Evolutionary conservation across 2,113 vertebrate genomes (phyloP).

Genomic region (Corythornis vintsioides): DNA sequence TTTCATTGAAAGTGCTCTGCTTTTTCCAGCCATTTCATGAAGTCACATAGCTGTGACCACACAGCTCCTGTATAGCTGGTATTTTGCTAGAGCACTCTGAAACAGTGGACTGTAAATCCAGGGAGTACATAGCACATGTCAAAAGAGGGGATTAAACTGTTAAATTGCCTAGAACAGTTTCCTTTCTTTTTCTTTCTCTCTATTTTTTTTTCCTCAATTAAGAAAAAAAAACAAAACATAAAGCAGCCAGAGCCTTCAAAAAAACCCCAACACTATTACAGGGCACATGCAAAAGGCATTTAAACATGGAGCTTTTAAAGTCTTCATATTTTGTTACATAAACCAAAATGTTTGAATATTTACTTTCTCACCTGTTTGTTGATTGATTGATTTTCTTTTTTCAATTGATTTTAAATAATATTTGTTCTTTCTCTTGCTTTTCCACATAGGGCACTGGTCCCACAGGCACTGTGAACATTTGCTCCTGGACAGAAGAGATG

Average conservation of each 20-base stretch:
- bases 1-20: neutral
- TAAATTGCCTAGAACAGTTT: neutral
- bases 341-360: neutral
- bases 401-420: neutral
- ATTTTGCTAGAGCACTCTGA: neutral
- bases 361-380: neutral
- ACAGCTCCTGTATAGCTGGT: neutral
- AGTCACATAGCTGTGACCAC: neutral
- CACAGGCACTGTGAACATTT: neutral
- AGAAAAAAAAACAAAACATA: neutral
- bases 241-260: neutral
- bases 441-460: neutral
- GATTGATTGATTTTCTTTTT: neutral
- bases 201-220: neutral
- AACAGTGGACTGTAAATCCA: neutral
- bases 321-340: neutral
- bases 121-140: neutral
- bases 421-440: neutral
- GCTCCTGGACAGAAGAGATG: neutral
- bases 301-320: neutral
- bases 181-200: neutral
- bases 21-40: neutral
- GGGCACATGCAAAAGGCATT: neutral
- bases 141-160: neutral
- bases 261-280: neutral